These are phyloP conservation scores for Scolanthus callimorphus DNA, from an alignment of 92 coral and sea anemone species.

Conservation along the genomic window DNA sequence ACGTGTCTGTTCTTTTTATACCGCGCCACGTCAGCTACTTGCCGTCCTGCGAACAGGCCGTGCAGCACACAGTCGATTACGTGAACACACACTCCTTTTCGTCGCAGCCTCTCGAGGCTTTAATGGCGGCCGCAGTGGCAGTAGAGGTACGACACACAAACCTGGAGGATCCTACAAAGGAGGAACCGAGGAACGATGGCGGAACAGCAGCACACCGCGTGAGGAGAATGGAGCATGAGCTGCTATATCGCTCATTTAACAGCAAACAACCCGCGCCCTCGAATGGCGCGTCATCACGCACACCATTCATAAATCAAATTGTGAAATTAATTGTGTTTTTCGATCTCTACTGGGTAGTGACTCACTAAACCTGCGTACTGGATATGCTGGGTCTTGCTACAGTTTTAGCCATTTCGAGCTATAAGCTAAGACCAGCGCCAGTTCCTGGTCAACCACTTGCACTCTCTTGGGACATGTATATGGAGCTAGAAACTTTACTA, in stretches of 20 bases:
- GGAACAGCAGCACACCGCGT: too few relatives aligned
- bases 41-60: slow-evolving; percentile 54
- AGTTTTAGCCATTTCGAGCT: too few relatives aligned
- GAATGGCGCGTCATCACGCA: neutral
- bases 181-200: neutral
- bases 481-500: too few relatives aligned
- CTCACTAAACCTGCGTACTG: too few relatives aligned
- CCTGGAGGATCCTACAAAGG: neutral
- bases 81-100: slow-evolving; percentile 56
- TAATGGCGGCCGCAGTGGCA: slow-evolving; percentile 65
- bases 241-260: too few relatives aligned
- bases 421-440: too few relatives aligned
- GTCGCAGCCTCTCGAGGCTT: slow-evolving; percentile 37
- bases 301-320: neutral
- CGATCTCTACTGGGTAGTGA: neutral
- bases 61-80: slow-evolving; percentile 27
- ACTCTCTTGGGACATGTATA: too few relatives aligned
- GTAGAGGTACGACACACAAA: slow-evolving; percentile 8
- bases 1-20: slow-evolving; percentile 50
- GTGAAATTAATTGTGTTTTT: neutral
- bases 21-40: slow-evolving; percentile 42
- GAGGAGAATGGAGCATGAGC: neutral
- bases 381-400: too few relatives aligned
- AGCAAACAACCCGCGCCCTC: neutral
- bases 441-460: too few relatives aligned